These are phyloP conservation scores for Drosophila paracracens DNA, from an alignment of 2,888 invertebrate genomes.

Conservation along the genomic window DNA sequence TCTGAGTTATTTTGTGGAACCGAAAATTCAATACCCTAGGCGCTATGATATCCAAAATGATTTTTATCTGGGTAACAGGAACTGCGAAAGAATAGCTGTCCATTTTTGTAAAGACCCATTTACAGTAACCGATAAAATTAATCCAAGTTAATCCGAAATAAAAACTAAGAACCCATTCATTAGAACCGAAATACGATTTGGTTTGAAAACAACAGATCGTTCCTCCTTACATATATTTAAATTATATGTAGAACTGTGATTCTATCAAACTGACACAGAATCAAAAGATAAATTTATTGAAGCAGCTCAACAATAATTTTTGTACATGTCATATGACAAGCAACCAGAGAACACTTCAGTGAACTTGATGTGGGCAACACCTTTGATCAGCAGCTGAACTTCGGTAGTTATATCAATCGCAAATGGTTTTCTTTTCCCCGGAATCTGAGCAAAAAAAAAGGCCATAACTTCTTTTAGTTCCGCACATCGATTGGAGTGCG, in stretches of 20 bases:
- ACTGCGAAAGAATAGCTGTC: neutral
- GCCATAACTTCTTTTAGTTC: neutral
- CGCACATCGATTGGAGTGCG: neutral
- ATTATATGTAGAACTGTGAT: neutral
- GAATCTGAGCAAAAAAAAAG: neutral
- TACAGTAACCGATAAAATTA: no score
- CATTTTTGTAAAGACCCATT: no score
- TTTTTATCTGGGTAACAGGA: neutral
- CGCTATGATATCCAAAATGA: neutral
- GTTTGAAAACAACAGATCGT: neutral
- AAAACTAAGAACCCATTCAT: no score
- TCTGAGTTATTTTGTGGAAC: neutral
- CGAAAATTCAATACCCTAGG: neutral
- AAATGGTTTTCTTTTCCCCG: neutral
- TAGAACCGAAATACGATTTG: neutral
- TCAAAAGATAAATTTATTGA: neutral
- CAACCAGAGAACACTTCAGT: neutral
- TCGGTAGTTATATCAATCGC: constrained; percentile 1
- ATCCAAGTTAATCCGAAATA: no score
- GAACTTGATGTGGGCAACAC: neutral
- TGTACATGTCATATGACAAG: neutral
- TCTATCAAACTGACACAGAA: no score
- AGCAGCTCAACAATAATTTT: neutral
- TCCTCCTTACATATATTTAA: neutral
- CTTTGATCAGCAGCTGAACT: constrained; percentile 1